Base-by-base conservation (phyloP, 2,888 invertebrate genomes). In the Orchestes rusci region DNA sequence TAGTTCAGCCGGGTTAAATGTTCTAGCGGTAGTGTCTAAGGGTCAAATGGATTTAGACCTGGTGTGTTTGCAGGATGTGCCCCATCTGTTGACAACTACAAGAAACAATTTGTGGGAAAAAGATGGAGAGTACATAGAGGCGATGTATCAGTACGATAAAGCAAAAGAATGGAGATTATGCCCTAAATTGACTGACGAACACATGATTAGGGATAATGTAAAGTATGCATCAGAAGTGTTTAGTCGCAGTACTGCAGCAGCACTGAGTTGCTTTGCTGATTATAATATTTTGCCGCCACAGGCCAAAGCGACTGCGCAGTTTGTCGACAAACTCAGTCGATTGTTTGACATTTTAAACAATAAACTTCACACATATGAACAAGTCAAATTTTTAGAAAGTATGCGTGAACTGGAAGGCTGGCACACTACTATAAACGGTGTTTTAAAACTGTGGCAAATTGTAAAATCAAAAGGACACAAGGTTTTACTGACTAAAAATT, bases 21-120 rank as follows among this genome's bases (percentile, higher is more conserved):
- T 52, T 17, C 18, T 51, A 4, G 49, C 32, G 1, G 45, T 49
- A 18, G 45, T 50, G 18, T 51, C 47, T n/a, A n/a, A n/a, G n/a
- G n/a, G n/a, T n/a, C n/a, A n/a, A n/a, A n/a, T n/a, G n/a, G n/a
- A n/a, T n/a, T n/a, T n/a, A 7, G 20, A 29, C 23, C 4, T 42
- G 8, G 15, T 44, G 5, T 44, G n/a, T n/a, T n/a, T n/a, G n/a
- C n/a, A n/a, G n/a, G n/a, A n/a, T n/a, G n/a, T n/a, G n/a, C n/a
- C n/a, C n/a, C n/a, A n/a, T n/a, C n/a, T n/a, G n/a, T n/a, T n/a
- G n/a, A n/a, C n/a, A n/a, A n/a, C n/a, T n/a, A n/a, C n/a, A n/a
- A n/a, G n/a, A n/a, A n/a, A n/a, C n/a, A n/a, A n/a, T n/a, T n/a
- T n/a, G n/a, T n/a, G n/a, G n/a, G n/a, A n/a, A 13, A 39, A 17